Conservation (phyloP, 64 coral and sea anemone genomes). For the Cladopsammia gracilis region DNA sequence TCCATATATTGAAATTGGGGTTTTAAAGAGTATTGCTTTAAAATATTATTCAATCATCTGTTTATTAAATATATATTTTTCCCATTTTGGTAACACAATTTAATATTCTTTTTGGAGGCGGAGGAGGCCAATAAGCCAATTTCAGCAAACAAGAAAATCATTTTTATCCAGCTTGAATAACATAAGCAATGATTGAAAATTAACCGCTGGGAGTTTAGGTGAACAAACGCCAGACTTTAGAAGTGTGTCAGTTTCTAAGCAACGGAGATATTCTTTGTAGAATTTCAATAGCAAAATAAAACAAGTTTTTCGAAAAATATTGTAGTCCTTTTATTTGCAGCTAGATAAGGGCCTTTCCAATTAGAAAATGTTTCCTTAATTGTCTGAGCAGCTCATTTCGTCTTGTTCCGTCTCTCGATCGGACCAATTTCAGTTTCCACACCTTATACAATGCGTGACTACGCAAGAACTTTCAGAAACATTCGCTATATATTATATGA, state of each 20-base stretch:
- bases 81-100: too few species aligned
- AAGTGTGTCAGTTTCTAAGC: neutral
- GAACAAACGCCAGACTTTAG: neutral
- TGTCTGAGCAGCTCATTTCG: neutral
- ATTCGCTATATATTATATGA: neutral
- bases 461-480: neutral
- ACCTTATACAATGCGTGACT: neutral
- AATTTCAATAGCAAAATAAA: neutral
- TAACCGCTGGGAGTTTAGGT: neutral
- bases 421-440: neutral
- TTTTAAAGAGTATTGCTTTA: too few species aligned
- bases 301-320: neutral
- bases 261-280: slow-evolving; percentile 17
- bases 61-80: too few species aligned
- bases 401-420: too few species aligned
- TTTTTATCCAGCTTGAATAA: neutral
- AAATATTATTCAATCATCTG: too few species aligned
- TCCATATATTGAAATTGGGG: too few species aligned
- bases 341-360: neutral
- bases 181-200: neutral
- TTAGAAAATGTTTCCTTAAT: neutral
- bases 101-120: neutral
- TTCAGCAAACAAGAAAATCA: neutral
- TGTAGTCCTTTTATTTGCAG: neutral
- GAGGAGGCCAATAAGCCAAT: neutral